phyloP scores from a whole-genome alignment of 2,797 vertebrate species.

The Molossus alvarezi region DNA sequence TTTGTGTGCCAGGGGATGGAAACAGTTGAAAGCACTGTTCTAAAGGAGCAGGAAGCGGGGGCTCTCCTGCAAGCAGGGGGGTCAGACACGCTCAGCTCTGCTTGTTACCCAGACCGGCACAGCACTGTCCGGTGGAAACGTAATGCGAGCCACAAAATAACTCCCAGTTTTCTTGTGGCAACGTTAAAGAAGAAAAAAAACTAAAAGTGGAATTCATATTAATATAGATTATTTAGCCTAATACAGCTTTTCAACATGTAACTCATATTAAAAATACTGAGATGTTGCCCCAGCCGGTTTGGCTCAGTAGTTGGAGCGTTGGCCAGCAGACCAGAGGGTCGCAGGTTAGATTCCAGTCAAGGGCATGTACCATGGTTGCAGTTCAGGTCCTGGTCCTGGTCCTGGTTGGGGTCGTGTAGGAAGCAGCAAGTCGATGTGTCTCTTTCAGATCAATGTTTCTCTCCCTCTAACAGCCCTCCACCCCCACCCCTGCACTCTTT shows the following conservation, averaged over 20 bases:
- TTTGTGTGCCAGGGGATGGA: background rate
- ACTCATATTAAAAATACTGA: background rate
- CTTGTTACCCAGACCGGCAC: background rate
- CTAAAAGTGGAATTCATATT: background rate
- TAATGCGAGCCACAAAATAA: rapidly evolving
- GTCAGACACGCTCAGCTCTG: background rate
- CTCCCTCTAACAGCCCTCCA: too few relatives aligned
- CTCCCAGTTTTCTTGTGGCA: background rate
- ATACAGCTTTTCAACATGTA: background rate
- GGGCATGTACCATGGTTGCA: too few relatives aligned
- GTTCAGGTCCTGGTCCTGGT: too few relatives aligned
- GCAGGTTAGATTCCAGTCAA: too few relatives aligned
- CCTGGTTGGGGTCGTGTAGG: too few relatives aligned
- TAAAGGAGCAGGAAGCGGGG: background rate
- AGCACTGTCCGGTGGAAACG: background rate
- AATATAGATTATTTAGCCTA: background rate
- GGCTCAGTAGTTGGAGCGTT: too few relatives aligned
- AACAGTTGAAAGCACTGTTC: too few relatives aligned
- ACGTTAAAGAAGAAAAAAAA: background rate
- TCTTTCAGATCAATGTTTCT: too few relatives aligned
- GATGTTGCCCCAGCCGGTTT: too few relatives aligned
- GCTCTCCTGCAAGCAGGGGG: background rate
- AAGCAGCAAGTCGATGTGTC: too few relatives aligned
- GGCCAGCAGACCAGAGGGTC: too few relatives aligned
- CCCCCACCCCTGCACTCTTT: too few relatives aligned